phyloP scores from a whole-genome alignment of 2,888 invertebrate genomes.

The Alviniconcha strummeri region DNA sequence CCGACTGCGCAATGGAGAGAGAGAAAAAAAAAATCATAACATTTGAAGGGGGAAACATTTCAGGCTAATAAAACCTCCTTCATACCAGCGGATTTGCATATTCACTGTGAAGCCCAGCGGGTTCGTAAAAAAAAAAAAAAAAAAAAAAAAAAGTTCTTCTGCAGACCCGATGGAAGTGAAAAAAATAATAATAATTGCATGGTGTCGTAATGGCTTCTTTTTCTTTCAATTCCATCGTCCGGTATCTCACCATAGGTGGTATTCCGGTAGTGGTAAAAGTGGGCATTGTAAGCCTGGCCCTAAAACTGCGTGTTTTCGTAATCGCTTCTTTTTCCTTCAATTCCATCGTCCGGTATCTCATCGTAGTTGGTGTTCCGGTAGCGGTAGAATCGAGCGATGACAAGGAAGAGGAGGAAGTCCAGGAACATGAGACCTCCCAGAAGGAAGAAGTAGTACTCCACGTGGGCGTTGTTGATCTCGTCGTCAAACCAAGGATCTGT shows the following conservation, averaged over 20 bases:
- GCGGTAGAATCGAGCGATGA: conserved; percentile 51
- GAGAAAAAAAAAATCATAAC: no score
- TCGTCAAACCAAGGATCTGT: conserved; percentile 63
- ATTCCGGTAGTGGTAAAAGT: conserved; percentile 48
- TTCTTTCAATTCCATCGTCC: background rate
- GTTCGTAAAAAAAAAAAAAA: background rate
- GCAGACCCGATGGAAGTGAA: no score
- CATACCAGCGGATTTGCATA: no score
- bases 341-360: background rate
- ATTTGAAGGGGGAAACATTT: no score
- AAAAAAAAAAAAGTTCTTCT: background rate
- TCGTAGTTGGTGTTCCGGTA: conserved; percentile 36
- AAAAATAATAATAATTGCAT: background rate
- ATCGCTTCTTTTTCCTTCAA: background rate
- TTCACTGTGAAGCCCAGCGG: background rate
- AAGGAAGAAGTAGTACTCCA: conserved; percentile 60
- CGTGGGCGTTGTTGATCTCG: conserved; percentile 60
- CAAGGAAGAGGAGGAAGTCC: conserved; percentile 52
- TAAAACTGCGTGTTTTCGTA: conserved; percentile 20
- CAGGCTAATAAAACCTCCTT: background rate
- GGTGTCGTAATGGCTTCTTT: background rate
- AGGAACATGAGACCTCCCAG: conserved; percentile 54
- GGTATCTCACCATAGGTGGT: background rate
- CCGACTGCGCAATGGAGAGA: no score
- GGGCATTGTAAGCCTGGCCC: conserved; percentile 37